Evolutionary conservation across 2,113 vertebrate species (phyloP), one percentile per base, ranked within the genome.

Genomic region (Anseranas semipalmata): DNA sequence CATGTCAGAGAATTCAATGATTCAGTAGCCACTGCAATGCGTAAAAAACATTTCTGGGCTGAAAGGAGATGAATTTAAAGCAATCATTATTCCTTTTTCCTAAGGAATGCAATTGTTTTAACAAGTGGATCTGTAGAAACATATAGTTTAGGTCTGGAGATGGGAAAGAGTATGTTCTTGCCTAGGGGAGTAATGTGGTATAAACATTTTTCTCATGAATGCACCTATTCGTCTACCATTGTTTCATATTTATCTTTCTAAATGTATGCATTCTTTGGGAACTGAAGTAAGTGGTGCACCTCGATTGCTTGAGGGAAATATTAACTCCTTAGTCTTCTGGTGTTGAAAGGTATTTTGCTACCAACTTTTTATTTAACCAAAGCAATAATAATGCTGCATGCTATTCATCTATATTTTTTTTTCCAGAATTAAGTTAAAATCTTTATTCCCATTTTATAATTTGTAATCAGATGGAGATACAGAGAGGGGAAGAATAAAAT

Each of bases 131-230:
- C 85, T 88, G 41, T 65, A 77, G 78, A 85, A 85, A 80, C 43
- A 50, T 24, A 50, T 6, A 46, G 41, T 18, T 79, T 46, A 89
- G 43, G 4, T 45, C 9, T 80, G 85, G 55, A 76, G 45, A n/a
- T 93, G n/a, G 50, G 56, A 92, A 80, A 85, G 27, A 65, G 5
- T 21, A 58, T 68, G 39, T 32, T 85, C 62, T 89, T 85, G 58
- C 75, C 78, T 43, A 12, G 7, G 22, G 77, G 30, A 91, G 67
- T 12, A 32, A 68, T 68, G 24, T n/a, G 43, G 5, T 48, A 78
- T 89, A 79, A 91, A 92, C 10, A 87, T 66, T 78, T 91, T 74
- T 81, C 74, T 78, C 24, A 70, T 65, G 39, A 87, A 78, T 93
- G 73, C 21, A 79, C 30, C 60, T 82, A 39, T 92, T 75, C 33